A percentile compares a stretch with the other conserved stretches of the same genome.
These are phyloP conservation scores for Chelonia mydas DNA, from an alignment of 2,797 vertebrate genomes.

Conservation along the genomic window DNA sequence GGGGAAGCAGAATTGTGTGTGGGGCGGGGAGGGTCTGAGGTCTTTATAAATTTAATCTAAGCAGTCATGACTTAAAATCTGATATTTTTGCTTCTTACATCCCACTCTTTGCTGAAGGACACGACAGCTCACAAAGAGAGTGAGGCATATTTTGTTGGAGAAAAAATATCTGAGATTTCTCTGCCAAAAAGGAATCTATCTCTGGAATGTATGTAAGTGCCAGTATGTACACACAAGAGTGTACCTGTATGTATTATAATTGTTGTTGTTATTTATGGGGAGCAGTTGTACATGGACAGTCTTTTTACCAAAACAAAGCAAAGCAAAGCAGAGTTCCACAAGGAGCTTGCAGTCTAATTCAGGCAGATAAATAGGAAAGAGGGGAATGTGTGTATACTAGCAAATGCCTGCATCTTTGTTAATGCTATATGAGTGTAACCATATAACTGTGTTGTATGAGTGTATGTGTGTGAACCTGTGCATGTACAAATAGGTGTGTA, in stretches of 20 bases:
- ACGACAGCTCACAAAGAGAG: constrained; percentile 20
- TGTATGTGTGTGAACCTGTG: fast-evolving
- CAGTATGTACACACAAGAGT: neutral
- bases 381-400: neutral
- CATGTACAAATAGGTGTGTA: neutral
- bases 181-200: constrained; percentile 10
- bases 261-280: neutral
- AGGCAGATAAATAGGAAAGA: neutral
- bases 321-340: neutral
- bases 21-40: neutral
- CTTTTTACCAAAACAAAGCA: neutral
- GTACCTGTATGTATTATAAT: neutral
- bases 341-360: neutral
- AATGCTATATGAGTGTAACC: neutral
- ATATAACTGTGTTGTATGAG: fast-evolving
- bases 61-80: constrained; percentile 45
- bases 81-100: constrained; percentile 45
- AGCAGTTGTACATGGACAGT: neutral
- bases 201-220: constrained; percentile 16
- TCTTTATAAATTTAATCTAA: constrained; percentile 45
- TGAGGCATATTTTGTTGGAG: neutral
- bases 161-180: neutral
- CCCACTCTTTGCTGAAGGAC: constrained; percentile 34
- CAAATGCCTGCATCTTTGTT: neutral
- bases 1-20: neutral